Evolutionary conservation across 2,888 invertebrate genomes (phyloP).

Genomic region (Gastracanthus pulcherrimus): DNA sequence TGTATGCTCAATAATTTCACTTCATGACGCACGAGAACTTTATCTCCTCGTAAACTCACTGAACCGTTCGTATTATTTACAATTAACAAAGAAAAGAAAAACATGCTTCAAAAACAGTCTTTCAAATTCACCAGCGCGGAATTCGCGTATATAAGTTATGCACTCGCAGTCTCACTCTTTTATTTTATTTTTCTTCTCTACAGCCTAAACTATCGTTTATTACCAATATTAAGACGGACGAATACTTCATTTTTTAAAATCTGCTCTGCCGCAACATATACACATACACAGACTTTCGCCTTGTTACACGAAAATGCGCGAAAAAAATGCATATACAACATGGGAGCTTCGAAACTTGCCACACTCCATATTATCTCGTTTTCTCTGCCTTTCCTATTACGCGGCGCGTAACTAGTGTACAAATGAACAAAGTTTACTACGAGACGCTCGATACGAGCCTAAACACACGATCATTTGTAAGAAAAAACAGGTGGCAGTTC

Average conservation of each 20-base stretch:
- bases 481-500: constrained; percentile 28
- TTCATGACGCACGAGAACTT: too few species aligned
- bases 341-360: too few species aligned
- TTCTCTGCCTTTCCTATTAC: neutral
- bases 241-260: too few species aligned
- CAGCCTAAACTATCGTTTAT: constrained; percentile 2
- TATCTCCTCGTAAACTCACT: too few species aligned
- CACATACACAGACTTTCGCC: too few species aligned
- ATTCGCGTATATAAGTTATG: neutral
- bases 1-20: too few species aligned
- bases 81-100: neutral
- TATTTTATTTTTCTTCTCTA: neutral
- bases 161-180: constrained; percentile 31
- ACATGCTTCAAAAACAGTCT: neutral
- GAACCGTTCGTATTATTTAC: neutral
- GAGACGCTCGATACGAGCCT: constrained; percentile 40
- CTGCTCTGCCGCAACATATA: too few species aligned
- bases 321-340: too few species aligned
- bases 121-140: constrained; percentile 15
- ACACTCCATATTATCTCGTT: too few species aligned
- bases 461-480: neutral
- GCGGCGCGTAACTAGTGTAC: too few species aligned
- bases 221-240: constrained; percentile 8
- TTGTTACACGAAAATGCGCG: too few species aligned
- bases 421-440: constrained; percentile 27